Base-by-base conservation (phyloP, 2,113 vertebrate genomes). In the Megatriorchis doriae region DNA sequence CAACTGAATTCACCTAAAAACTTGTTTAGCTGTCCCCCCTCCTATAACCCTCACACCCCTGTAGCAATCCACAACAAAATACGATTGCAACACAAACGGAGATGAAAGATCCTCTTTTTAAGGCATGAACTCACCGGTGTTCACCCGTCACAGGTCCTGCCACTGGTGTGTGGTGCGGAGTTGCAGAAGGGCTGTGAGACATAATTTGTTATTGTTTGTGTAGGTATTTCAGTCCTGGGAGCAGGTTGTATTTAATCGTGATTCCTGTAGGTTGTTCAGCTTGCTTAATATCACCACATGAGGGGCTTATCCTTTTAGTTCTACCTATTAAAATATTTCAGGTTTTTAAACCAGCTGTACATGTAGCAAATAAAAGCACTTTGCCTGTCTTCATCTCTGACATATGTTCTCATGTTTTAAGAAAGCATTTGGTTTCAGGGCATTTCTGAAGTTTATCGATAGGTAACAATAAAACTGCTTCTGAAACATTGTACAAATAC, bases 381-480 rank as follows among this genome's bases (percentile, higher is more conserved):
- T 90, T 59, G 91, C 61, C 93, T 88, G 81, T 58, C 86, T 95
- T 94, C 67, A 13, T 95, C 67, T 86, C 79, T 95, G 92, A 81
- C 90, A 66, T 86, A 84, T 66, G 89, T 80, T 85, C 83, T 96
- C 58, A 43, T 93, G 81, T 62, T 90, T 91, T 82, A 96, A 55
- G 82, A 72, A 90, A 88, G 71, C n/a, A 42, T 97, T 97, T 93
- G 15, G 36, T 93, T 98, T 68, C 42, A 82, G 81, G 95, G 89
- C 96, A 82, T 95, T 95, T 96, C 65, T 90, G 78, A 96, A 93
- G 62, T 93, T 87, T 94, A 84, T 97, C n/a, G 7, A 94, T 91
- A 96, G 68, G 89, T 90, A 95, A 71, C 94, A 96, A 94, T 86
- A 97, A 95, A 97, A 65, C 91, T 94, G 77, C 53, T 85, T 31